phyloP scores from a whole-genome alignment of 1,140 invertebrate genomes.

The Tetragonula clypearis region DNA sequence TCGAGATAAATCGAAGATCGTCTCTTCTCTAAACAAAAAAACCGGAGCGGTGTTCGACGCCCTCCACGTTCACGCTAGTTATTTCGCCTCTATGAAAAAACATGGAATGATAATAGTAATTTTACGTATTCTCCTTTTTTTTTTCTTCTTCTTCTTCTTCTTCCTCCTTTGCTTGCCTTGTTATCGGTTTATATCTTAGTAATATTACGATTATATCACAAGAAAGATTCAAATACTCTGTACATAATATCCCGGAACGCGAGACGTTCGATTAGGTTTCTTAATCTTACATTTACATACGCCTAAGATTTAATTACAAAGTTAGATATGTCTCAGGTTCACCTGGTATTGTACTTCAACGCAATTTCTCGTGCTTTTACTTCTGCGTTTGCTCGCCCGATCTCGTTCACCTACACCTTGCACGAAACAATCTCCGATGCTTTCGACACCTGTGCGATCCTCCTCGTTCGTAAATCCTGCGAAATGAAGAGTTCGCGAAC shows the following conservation, averaged over 20 bases:
- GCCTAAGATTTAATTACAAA: conserved; percentile 80
- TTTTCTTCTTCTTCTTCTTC: no score
- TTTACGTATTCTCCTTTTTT: conserved; percentile 25
- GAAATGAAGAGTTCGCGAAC: background rate
- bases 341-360: conserved; percentile 80
- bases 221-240: conserved; percentile 82
- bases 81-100: conserved; percentile 75
- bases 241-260: conserved; percentile 78
- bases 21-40: background rate
- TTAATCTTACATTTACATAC: conserved; percentile 74
- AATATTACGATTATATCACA: conserved; percentile 82
- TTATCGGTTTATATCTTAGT: conserved; percentile 72
- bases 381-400: background rate
- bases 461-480: background rate
- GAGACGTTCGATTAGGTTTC: conserved; percentile 66
- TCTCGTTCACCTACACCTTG: background rate
- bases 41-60: conserved; percentile 16
- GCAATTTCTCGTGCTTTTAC: conserved; percentile 64
- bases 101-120: conserved; percentile 77
- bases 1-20: background rate
- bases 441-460: background rate
- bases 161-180: conserved; percentile 35
- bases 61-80: conserved; percentile 53
- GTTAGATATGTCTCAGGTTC: conserved; percentile 81
- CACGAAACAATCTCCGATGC: conserved; percentile 24